Evolutionary conservation across 2,888 invertebrate genomes (phyloP).

Genomic region (Synergus laeviventris): DNA sequence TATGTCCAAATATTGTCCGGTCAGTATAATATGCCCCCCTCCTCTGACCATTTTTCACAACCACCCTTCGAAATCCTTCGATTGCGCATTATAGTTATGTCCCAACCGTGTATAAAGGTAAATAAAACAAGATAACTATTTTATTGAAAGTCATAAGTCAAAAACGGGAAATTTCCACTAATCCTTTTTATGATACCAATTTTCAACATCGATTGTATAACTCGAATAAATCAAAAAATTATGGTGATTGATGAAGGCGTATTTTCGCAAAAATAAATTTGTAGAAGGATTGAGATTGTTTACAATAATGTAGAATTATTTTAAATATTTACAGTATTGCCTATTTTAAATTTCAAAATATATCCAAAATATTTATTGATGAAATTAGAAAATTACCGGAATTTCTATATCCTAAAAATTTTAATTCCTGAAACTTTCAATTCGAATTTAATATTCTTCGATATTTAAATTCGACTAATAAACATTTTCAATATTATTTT

Average conservation of each 20-base stretch:
- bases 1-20: slow-evolving; percentile 57
- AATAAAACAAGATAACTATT: too few species aligned
- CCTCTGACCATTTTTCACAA: not conserved
- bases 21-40: not conserved
- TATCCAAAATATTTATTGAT: too few species aligned
- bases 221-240: not conserved
- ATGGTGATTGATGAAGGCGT: not conserved
- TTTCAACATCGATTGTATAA: not conserved
- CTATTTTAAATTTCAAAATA: too few species aligned
- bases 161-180: not conserved
- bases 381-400: too few species aligned
- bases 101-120: not conserved
- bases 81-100: slow-evolving; percentile 20
- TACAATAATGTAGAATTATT: not conserved
- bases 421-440: too few species aligned
- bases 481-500: too few species aligned
- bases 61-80: not conserved
- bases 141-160: not conserved
- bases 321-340: not conserved
- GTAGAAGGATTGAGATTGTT: too few species aligned
- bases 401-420: too few species aligned
- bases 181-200: not conserved
- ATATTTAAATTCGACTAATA: too few species aligned
- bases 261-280: not conserved
- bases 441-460: too few species aligned